Percentiles rank a stretch among this genome's conserved stretches.
phyloP scores from a whole-genome alignment of 2,113 vertebrate species.

The Regulus satrapa region DNA sequence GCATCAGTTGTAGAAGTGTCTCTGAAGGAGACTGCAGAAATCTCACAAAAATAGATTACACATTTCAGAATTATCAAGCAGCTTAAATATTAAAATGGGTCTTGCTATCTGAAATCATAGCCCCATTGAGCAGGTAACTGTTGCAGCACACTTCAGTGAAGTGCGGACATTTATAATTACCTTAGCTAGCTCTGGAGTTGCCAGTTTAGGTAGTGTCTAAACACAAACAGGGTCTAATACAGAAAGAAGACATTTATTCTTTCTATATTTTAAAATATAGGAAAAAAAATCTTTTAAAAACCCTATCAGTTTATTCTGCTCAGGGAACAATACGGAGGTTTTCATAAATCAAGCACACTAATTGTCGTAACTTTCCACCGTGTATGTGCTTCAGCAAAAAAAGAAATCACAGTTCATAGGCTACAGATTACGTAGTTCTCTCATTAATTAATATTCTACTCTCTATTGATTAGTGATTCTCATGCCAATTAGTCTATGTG shows the following conservation, averaged over 20 bases:
- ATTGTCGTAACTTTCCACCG: neutral
- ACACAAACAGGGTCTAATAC: neutral
- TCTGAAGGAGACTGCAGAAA: neutral
- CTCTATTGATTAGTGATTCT: neutral
- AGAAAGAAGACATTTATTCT: neutral
- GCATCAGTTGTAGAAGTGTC: rapidly evolving
- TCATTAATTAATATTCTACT: too few relatives aligned
- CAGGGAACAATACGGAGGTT: neutral
- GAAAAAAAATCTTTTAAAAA: too few relatives aligned
- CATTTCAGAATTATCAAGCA: neutral
- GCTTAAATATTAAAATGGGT: neutral
- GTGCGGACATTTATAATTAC: neutral
- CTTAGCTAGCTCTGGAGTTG: neutral
- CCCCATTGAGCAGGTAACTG: rapidly evolving
- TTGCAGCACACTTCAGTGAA: neutral
- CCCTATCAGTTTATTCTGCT: neutral
- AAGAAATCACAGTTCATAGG: neutral
- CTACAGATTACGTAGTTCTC: too few relatives aligned
- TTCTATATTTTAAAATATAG: too few relatives aligned
- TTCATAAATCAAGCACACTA: neutral
- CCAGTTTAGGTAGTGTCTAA: neutral
- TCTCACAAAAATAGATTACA: neutral
- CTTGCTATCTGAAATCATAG: neutral
- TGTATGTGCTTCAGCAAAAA: neutral
- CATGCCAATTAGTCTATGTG: neutral